A percentile compares a stretch with the other conserved stretches of the same genome.
These are phyloP conservation scores for Tor tambroides DNA, from an alignment of 2,113 vertebrate species.

Conservation along the genomic window DNA sequence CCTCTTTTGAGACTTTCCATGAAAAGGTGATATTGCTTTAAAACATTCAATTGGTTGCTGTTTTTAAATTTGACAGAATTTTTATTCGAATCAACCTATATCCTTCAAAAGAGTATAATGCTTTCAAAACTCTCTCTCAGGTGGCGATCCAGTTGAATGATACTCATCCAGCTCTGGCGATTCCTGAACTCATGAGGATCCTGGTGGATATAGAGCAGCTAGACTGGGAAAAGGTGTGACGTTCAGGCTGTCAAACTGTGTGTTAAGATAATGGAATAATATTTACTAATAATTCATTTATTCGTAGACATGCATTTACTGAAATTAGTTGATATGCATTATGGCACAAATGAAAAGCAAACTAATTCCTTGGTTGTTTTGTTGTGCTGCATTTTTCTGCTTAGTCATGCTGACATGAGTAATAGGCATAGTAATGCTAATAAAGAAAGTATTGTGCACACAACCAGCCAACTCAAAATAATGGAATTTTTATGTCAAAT, in stretches of 20 bases:
- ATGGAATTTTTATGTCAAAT: background rate
- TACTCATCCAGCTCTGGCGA: slow-evolving; percentile 87
- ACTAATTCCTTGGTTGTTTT: background rate
- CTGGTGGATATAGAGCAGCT: slow-evolving; percentile 85
- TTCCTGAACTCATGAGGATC: slow-evolving; percentile 89
- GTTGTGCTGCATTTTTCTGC: background rate
- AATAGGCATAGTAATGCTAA: background rate
- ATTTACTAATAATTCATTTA: background rate
- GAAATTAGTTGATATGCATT: background rate
- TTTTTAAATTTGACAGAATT: background rate
- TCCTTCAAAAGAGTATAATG: background rate
- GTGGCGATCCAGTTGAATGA: slow-evolving; percentile 90
- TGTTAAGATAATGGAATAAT: background rate
- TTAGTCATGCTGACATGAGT: background rate
- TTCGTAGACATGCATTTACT: background rate
- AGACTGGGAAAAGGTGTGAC: slow-evolving; percentile 84
- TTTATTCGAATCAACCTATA: background rate
- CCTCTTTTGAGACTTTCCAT: slow-evolving; percentile 83
- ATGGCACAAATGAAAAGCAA: too few species aligned
- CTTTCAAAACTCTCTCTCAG: slow-evolving; percentile 62
- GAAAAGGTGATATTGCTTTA: slow-evolving; percentile 77
- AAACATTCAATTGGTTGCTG: background rate
- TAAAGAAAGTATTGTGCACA: background rate
- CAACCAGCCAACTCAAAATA: background rate
- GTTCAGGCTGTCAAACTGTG: background rate